phyloP scores from a whole-genome alignment of 2,888 invertebrate species.

The Zhengitettix transpicula region DNA sequence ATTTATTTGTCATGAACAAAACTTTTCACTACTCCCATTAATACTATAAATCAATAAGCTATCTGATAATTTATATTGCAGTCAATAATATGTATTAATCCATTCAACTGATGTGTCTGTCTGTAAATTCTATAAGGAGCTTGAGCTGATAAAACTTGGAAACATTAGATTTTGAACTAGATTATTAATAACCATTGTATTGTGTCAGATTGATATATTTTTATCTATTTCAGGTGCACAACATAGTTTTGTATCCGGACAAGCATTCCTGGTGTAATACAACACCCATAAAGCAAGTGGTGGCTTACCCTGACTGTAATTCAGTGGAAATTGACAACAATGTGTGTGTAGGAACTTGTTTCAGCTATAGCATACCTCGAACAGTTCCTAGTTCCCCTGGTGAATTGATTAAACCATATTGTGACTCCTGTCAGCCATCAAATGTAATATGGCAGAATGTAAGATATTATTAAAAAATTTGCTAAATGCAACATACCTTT shows the following conservation, averaged over 20 bases:
- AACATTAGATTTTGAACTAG: neutral
- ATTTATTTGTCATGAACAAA: too few relatives aligned
- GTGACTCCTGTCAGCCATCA: conserved; percentile 51
- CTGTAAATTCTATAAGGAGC: too few relatives aligned
- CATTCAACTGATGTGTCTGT: too few relatives aligned
- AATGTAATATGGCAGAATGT: conserved; percentile 47
- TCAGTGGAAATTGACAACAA: conserved; percentile 49
- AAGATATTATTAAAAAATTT: conserved; percentile 14
- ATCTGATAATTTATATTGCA: too few relatives aligned
- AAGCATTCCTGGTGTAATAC: conserved; percentile 55
- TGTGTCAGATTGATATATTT: neutral
- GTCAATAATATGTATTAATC: too few relatives aligned
- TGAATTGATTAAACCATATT: conserved; percentile 44
- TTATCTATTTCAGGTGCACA: conserved; percentile 36
- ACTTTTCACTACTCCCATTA: too few relatives aligned
- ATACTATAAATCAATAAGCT: too few relatives aligned
- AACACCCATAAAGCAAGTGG: conserved; percentile 48
- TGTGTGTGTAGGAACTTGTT: conserved; percentile 54
- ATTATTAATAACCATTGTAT: neutral
- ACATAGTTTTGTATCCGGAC: conserved; percentile 50
- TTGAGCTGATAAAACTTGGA: too few relatives aligned
- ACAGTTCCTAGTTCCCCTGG: conserved; percentile 50
- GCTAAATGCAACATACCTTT: too few relatives aligned
- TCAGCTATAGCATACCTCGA: conserved; percentile 50
- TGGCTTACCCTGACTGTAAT: conserved; percentile 44